Evolutionary conservation across 2,888 invertebrate species (phyloP).

Genomic region (Philhelius pedissequus): DNA sequence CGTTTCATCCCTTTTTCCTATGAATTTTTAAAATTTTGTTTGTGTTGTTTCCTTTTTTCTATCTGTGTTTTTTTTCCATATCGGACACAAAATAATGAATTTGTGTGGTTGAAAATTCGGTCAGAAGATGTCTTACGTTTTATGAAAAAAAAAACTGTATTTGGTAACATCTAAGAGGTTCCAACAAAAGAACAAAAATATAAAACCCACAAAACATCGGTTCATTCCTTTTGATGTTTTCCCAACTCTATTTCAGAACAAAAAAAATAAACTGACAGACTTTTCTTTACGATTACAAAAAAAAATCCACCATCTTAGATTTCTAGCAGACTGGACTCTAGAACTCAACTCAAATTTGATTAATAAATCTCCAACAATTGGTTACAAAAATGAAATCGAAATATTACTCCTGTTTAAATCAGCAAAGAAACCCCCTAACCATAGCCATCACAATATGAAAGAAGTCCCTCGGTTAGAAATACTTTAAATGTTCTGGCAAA

Average conservation of each 20-base stretch:
- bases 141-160: too few relatives aligned
- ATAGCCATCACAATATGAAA: too few relatives aligned
- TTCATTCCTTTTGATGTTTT: neutral
- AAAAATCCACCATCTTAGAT: neutral
- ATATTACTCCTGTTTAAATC: neutral
- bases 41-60: neutral
- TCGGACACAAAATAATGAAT: neutral
- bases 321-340: neutral
- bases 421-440: neutral
- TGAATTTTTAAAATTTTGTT: too few relatives aligned
- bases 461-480: neutral
- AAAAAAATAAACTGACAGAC: neutral
- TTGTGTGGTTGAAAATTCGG: neutral
- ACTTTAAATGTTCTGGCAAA: slow-evolving; percentile 22
- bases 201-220: neutral
- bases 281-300: neutral
- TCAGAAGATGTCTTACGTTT: too few relatives aligned
- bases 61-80: neutral
- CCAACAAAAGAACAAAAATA: neutral
- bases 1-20: neutral
- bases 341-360: slow-evolving; percentile 11
- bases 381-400: neutral
- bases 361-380: slow-evolving; percentile 33
- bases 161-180: neutral
- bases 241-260: neutral